phyloP scores from a whole-genome alignment of 2,113 vertebrate genomes.

The Hassar affinis region DNA sequence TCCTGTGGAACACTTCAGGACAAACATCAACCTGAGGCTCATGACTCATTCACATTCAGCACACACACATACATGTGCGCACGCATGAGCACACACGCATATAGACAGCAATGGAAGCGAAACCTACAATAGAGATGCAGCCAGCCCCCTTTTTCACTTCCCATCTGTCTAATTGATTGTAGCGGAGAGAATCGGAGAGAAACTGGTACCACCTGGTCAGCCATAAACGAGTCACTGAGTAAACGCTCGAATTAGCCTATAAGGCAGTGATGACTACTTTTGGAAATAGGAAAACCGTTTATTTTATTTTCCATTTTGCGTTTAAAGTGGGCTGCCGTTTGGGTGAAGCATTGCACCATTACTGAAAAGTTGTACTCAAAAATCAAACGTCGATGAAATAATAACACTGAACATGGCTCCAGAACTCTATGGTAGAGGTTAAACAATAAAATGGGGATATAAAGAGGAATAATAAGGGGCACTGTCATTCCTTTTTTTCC shows the following conservation, averaged over 20 bases:
- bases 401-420: background rate
- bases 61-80: background rate
- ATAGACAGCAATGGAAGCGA: slow-evolving; percentile 4
- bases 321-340: background rate
- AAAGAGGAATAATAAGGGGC: no score
- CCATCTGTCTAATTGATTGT: slow-evolving; percentile 18
- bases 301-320: background rate
- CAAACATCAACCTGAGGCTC: slow-evolving; percentile 40
- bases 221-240: no score
- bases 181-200: slow-evolving; percentile 7
- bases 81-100: background rate
- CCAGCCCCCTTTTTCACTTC: slow-evolving; percentile 16
- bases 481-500: background rate
- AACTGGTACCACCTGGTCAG: slow-evolving; percentile 2
- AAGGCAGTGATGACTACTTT: background rate
- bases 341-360: background rate
- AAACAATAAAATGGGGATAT: background rate
- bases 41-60: slow-evolving; percentile 33
- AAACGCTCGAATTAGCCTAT: background rate
- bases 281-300: background rate
- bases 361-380: background rate
- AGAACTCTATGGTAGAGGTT: background rate
- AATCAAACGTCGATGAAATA: no score
- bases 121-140: background rate
- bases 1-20: slow-evolving; percentile 37